phyloP scores from a whole-genome alignment of 2,888 invertebrate genomes.

The Bugulina stolonifera region DNA sequence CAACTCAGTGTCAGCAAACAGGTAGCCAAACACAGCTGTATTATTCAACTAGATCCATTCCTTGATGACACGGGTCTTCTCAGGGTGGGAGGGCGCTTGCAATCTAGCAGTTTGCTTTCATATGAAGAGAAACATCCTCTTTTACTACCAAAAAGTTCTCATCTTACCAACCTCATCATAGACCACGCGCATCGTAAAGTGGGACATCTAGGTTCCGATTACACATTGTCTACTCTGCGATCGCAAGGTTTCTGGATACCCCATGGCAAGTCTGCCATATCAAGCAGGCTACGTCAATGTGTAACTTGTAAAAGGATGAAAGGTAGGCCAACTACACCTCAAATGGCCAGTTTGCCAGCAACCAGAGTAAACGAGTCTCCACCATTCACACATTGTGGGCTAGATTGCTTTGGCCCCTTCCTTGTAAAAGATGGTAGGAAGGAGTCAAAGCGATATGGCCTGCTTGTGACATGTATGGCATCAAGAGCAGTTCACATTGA shows the following conservation, averaged over 20 bases:
- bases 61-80: not conserved
- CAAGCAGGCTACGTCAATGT: not conserved
- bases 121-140: slow-evolving; percentile 15
- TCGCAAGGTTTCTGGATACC: not conserved
- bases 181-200: not conserved
- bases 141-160: not conserved
- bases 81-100: slow-evolving; percentile 2
- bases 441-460: not conserved
- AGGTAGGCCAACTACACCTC: not conserved
- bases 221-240: not conserved
- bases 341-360: not conserved
- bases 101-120: not conserved
- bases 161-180: not conserved
- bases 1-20: not conserved
- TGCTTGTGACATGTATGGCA: not conserved
- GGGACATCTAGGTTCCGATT: not conserved
- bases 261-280: not conserved
- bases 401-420: not conserved
- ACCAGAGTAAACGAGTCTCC: not conserved
- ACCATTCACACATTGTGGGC: not conserved
- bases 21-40: not conserved
- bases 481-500: no score
- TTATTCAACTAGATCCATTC: not conserved
- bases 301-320: not conserved
- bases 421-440: not conserved